phyloP scores from a whole-genome alignment of 2,797 vertebrate genomes.

The Gymnothorax reevesii region DNA sequence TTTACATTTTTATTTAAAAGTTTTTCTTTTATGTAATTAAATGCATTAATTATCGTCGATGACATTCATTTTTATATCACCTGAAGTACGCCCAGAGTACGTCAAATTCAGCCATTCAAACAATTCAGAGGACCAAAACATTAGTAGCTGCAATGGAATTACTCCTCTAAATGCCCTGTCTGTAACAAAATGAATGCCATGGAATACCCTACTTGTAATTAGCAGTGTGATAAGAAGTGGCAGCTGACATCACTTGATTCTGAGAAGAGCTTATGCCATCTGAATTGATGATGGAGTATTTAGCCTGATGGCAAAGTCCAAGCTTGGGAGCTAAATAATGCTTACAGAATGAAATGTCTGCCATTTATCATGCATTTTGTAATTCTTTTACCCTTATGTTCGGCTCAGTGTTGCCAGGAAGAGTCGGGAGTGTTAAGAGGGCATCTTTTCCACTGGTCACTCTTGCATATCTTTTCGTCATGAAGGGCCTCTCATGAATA shows the following conservation, averaged over 20 bases:
- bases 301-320: not conserved
- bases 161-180: too few species aligned
- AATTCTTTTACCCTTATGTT: not conserved
- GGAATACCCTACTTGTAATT: not conserved
- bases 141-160: too few species aligned
- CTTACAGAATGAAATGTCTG: not conserved
- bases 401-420: not conserved
- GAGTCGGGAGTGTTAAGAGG: slow-evolving; percentile 37
- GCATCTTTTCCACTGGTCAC: not conserved
- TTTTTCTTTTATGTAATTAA: too few species aligned
- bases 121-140: too few species aligned
- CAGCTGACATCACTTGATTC: not conserved
- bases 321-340: not conserved
- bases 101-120: too few species aligned
- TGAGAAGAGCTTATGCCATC: not conserved
- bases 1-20: too few species aligned
- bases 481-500: not conserved
- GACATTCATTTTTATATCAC: too few species aligned
- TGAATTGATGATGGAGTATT: not conserved
- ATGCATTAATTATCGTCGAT: too few species aligned
- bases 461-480: not conserved
- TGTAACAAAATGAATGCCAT: too few species aligned
- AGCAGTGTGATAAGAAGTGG: not conserved
- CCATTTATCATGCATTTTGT: not conserved
- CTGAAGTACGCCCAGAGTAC: too few species aligned